Base-by-base conservation (phyloP, 2,888 invertebrate genomes). In the Agrotis exclamationis region DNA sequence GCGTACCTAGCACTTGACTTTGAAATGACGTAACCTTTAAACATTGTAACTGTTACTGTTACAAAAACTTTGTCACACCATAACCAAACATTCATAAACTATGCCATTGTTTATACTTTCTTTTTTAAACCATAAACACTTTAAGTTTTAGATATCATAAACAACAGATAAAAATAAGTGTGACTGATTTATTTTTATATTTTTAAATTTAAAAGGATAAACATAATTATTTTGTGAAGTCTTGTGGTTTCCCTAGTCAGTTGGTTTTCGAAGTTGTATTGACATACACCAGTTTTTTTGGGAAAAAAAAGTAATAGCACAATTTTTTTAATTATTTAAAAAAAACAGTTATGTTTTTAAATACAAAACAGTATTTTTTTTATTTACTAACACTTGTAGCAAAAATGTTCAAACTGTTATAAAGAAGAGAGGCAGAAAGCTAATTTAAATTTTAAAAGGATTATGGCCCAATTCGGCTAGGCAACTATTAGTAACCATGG, bases 181-280 rank as follows among this genome's bases (percentile, higher is more conserved):
- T 69, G 14, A 48, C 53, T 0, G 22, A 68, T 76, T 50, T 48
- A 3, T 77, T 74, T 69, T 57, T n/a, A 60, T 62, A 58, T 44
- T 48, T 62, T 50, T 44, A 51, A 6, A 0, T 9, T 50, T n/a
- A 16, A 44, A 0, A 18, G 14, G 45, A 39, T 39, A 39, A 39
- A 70, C n/a, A 57, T 44, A 18, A 24, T 28, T 28, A 0, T 39
- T 1, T 45, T 62, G 44, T 4, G 3, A 13, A 5, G 24, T 6
- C 47, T 45, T 16, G 1, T 11, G 22, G 2, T 62, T 24, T 47
- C 18, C 45, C 2, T 4, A 20, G 14, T 13, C 44, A 72, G 45
- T 53, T 45, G n/a, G 3, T 33, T 73, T 53, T 33, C 0, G 28
- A n/a, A 14, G 16, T 22, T 16, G 14, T 39, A 7, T 14, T 24